Percentiles rank a stretch among this genome's conserved stretches.
Evolutionary conservation across 2,797 vertebrate species (phyloP).

Genomic region (Myotis planiceps): DNA sequence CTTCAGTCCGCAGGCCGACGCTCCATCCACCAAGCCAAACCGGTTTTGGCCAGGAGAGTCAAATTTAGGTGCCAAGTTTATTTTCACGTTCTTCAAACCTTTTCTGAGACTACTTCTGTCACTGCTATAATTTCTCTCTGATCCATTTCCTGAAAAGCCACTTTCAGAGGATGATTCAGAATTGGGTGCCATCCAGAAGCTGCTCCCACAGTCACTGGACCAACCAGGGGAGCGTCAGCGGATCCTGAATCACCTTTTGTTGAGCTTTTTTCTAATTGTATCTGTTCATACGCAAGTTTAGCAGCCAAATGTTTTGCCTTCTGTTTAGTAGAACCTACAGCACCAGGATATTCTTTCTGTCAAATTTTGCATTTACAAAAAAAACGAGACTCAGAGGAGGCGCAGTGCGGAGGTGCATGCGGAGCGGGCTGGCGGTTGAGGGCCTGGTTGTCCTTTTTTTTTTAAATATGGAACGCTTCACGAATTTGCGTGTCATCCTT

Average conservation of each 20-base stretch:
- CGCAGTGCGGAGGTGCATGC: too few relatives aligned
- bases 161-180: background rate
- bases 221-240: fast-evolving
- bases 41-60: too few relatives aligned
- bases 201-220: fast-evolving
- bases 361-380: constrained; percentile 65
- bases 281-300: constrained; percentile 54
- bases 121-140: background rate
- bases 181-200: fast-evolving
- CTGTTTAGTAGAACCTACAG: constrained; percentile 50
- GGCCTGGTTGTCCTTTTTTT: too few relatives aligned
- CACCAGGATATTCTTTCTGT: background rate
- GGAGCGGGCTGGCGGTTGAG: too few relatives aligned
- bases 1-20: too few relatives aligned
- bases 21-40: too few relatives aligned
- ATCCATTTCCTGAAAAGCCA: background rate
- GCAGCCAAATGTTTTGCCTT: constrained; percentile 83
- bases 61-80: too few relatives aligned
- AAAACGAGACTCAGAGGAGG: constrained; percentile 65
- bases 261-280: fast-evolving
- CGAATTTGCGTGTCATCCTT: too few relatives aligned
- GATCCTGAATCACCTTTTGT: fast-evolving
- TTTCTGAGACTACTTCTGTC: too few relatives aligned
- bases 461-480: too few relatives aligned
- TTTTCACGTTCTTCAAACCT: too few relatives aligned